A percentile compares a stretch with the other conserved stretches of the same genome.
Evolutionary conservation across 92 coral and sea anemone genomes (phyloP).

Genomic region (Blastomussa wellsi): DNA sequence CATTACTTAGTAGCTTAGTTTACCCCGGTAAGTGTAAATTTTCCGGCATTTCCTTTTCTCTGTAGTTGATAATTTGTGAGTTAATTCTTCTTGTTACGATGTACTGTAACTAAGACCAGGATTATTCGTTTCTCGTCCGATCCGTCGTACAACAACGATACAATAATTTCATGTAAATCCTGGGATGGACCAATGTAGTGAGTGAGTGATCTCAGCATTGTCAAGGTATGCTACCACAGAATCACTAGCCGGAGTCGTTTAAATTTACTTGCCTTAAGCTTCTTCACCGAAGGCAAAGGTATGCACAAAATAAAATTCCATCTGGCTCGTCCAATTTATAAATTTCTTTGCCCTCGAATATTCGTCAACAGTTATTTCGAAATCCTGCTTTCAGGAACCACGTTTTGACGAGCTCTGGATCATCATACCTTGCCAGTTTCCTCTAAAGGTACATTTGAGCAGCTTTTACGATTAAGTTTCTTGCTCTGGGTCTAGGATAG

Average conservation of each 20-base stretch:
- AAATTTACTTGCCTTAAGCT: no score
- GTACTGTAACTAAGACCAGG: not conserved
- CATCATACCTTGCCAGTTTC: not conserved
- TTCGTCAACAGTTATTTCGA: not conserved
- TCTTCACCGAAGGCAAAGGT: not conserved
- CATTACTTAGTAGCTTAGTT: not conserved
- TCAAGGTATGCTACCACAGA: not conserved
- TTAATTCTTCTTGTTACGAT: not conserved
- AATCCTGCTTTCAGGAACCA: not conserved
- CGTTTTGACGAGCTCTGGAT: not conserved
- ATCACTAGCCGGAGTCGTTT: no score
- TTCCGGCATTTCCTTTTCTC: slow-evolving; percentile 4
- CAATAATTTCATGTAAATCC: not conserved
- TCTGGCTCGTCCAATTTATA: not conserved
- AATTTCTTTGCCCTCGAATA: not conserved
- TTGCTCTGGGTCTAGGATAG: not conserved
- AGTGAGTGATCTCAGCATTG: not conserved
- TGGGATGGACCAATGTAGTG: not conserved
- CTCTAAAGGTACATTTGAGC: not conserved
- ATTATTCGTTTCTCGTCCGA: not conserved
- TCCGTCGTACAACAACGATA: not conserved
- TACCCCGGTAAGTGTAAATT: not conserved
- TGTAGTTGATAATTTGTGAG: not conserved
- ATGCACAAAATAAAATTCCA: not conserved
- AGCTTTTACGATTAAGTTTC: no score